A percentile compares a stretch with the other conserved stretches of the same genome.
Conservation (phyloP, 2,113 vertebrate species). For the Garra rufa region DNA sequence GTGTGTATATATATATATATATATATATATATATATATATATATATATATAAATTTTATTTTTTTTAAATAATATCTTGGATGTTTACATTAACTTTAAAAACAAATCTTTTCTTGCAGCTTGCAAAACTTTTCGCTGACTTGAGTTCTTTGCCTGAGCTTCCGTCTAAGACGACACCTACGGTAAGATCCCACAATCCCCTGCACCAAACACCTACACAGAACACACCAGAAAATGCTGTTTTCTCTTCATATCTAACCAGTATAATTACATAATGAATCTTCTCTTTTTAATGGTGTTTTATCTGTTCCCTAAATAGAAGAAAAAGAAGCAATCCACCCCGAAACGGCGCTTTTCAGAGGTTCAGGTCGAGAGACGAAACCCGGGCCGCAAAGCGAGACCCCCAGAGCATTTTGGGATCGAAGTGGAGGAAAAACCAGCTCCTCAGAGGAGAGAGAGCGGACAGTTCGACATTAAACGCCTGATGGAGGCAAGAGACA, state of each 20-base stretch:
- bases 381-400: slow-evolving; percentile 90
- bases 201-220: background rate
- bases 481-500: slow-evolving; percentile 80
- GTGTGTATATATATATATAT: no score
- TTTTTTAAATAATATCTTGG: no score
- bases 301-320: slow-evolving; percentile 50
- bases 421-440: slow-evolving; percentile 76
- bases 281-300: background rate
- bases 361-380: slow-evolving; percentile 81
- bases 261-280: background rate
- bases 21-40: no score
- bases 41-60: no score
- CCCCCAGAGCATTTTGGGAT: slow-evolving; percentile 92
- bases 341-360: slow-evolving; percentile 77
- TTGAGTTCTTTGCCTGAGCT: slow-evolving; percentile 86
- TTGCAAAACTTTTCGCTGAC: slow-evolving; percentile 91
- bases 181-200: slow-evolving; percentile 75
- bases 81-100: no score
- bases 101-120: slow-evolving; percentile 72
- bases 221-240: background rate
- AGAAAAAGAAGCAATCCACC: slow-evolving; percentile 78
- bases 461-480: slow-evolving; percentile 76
- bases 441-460: slow-evolving; percentile 57
- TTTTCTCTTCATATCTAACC: background rate
- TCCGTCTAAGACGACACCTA: slow-evolving; percentile 75